Conservation (phyloP, 2,797 vertebrate species). For the Platyrinchus mystaceus region DNA sequence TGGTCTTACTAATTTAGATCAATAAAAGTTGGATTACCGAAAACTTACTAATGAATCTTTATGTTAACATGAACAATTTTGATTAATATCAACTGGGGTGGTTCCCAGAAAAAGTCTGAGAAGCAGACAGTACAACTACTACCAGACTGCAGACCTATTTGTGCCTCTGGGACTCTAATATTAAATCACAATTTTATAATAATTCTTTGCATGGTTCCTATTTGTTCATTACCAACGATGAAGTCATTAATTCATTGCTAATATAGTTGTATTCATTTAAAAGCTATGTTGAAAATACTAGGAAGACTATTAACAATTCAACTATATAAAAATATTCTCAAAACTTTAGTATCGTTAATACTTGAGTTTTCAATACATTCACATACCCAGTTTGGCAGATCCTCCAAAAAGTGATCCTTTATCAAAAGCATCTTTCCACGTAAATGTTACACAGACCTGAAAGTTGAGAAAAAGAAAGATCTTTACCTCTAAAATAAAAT, state of each 20-base stretch:
- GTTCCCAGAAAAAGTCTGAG: not conserved
- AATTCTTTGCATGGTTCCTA: not conserved
- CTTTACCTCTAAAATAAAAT: not conserved
- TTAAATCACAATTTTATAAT: not conserved
- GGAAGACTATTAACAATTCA: not conserved
- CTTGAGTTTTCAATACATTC: not conserved
- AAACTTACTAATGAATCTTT: not conserved
- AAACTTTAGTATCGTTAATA: not conserved
- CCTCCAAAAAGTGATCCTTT: conserved; percentile 98
- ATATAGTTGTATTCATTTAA: not conserved
- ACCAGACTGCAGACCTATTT: not conserved
- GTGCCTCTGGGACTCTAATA: not conserved
- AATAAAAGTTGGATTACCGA: not conserved
- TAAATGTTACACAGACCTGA: conserved; percentile 96
- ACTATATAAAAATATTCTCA: not conserved
- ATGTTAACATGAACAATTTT: not conserved
- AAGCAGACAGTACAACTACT: not conserved
- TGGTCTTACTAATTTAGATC: not conserved
- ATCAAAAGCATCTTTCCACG: conserved; percentile 99
- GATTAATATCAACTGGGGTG: not conserved
- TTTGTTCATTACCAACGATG: not conserved
- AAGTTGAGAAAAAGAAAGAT: not conserved
- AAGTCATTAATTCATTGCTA: not conserved
- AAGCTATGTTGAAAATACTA: not conserved
- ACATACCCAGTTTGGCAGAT: conserved; percentile 93